Base-by-base conservation (phyloP, 2,797 vertebrate genomes). In the Sebastes trivittatus region DNA sequence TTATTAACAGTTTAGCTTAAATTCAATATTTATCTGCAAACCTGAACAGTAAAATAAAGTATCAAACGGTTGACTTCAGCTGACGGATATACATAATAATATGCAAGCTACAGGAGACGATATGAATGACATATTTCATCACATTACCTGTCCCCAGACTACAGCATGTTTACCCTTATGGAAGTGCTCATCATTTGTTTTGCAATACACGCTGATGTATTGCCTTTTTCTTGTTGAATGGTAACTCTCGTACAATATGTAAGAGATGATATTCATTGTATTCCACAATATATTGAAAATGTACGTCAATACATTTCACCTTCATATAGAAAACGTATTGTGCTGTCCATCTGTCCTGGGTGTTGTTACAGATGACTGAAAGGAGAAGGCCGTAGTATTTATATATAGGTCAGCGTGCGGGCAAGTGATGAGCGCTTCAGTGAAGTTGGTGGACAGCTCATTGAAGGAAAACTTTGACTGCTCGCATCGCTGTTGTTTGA, bases 351-450 rank as follows among this genome's bases (percentile, higher is more conserved):
- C 64, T 20, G 16, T 42, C 30, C 22, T 56, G 3, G 29, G 34
- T 42, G 60, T 29, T 59, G 46, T 29, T 61, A 34, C 11, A 29
- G 56, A 13, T 29, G n/a, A 62, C 63, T 36, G 42, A 70, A 29
- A 46, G 23, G 16, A 60, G 55, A 54, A 56, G n/a, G 52, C 32
- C 11, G 29, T 30, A 42, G 61, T 34, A 20, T 85, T 77, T 54
- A n/a, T 62, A 7, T 42, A 42, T 42, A 16, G 64, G 59, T 32
- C 23, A 59, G 68, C 27, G 1, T 59, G n/a, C 1, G 2, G 67
- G 27, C 62, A 29, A 52, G 59, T 30, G 63, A 36, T 80, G 67
- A 88, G 32, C 18, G 69, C 75, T 72, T 68, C 55, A 71, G 27
- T 20, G 25, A 67, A 68, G 81, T 25, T 58, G 34, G 36, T 34